Conservation (phyloP, 2,888 invertebrate species). For the Dasypolia templi region DNA sequence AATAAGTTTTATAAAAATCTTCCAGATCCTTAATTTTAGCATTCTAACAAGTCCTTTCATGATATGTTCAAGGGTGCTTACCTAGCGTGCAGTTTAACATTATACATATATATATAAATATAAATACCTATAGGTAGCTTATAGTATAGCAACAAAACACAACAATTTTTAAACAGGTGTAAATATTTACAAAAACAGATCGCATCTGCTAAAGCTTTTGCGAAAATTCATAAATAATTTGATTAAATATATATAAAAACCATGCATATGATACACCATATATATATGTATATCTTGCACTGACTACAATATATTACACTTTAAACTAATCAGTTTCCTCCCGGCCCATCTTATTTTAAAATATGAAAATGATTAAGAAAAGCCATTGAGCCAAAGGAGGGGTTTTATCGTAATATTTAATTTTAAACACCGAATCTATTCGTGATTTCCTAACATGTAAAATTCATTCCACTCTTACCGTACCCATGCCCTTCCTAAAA, state of each 20-base stretch:
- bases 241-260: conserved; percentile 5
- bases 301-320: conserved; percentile 15
- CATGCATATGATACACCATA: conserved; percentile 4
- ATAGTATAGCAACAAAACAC: conserved; percentile 18
- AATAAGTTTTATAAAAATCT: conserved; percentile 24
- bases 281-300: conserved; percentile 9
- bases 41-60: conserved; percentile 47
- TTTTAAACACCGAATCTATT: conserved; percentile 25
- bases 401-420: conserved; percentile 53
- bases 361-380: background rate
- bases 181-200: conserved; percentile 63
- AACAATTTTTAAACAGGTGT: conserved; percentile 32
- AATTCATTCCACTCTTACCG: conserved; percentile 1
- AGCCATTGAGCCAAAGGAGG: conserved; percentile 32
- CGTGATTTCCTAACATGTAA: conserved; percentile 7
- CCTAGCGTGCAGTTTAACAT: conserved; percentile 34
- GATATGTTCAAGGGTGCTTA: conserved; percentile 70
- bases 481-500: conserved; percentile 13
- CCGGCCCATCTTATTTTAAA: background rate
- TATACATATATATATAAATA: background rate
- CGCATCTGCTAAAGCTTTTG: conserved; percentile 43
- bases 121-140: conserved; percentile 2
- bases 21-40: conserved; percentile 17
- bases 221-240: conserved; percentile 16
- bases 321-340: conserved; percentile 16